phyloP scores from a whole-genome alignment of 2,888 invertebrate species.

The Mechanitis messenoides region DNA sequence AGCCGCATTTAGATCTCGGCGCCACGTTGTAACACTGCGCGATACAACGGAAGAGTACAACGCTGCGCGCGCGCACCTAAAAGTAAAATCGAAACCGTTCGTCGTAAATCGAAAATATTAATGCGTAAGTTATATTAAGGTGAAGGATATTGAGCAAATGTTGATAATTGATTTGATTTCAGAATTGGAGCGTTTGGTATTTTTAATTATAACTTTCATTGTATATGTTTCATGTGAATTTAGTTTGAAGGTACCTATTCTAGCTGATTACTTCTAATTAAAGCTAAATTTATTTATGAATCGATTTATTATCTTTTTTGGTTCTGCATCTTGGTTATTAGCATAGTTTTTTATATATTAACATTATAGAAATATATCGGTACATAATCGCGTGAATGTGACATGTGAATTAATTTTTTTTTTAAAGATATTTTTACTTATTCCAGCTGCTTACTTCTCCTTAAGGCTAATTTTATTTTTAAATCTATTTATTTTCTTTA shows the following conservation, averaged over 20 bases:
- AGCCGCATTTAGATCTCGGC: slow-evolving; percentile 50
- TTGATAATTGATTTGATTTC: slow-evolving; percentile 50
- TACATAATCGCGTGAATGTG: too few species aligned
- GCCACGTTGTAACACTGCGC: slow-evolving; percentile 69
- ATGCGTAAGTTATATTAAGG: slow-evolving; percentile 63
- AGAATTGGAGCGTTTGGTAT: slow-evolving; percentile 26
- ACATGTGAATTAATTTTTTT: too few species aligned
- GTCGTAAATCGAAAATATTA: slow-evolving; percentile 51
- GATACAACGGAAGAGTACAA: slow-evolving; percentile 56
- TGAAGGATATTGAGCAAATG: slow-evolving; percentile 63
- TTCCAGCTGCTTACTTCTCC: too few species aligned
- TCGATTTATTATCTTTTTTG: too few species aligned
- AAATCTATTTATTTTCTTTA: too few species aligned
- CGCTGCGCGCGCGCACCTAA: slow-evolving; percentile 65
- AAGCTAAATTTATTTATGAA: too few species aligned
- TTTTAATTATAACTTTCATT: not conserved
- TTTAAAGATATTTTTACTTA: too few species aligned
- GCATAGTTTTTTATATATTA: too few species aligned
- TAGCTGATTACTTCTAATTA: too few species aligned
- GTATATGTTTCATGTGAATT: not conserved
- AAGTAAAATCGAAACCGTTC: slow-evolving; percentile 58
- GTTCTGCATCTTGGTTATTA: too few species aligned
- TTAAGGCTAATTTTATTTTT: too few species aligned
- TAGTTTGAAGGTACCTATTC: not conserved
- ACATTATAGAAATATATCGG: too few species aligned